Percentiles rank a stretch among this genome's conserved stretches.
phyloP scores from a whole-genome alignment of 2,888 invertebrate genomes.

The Cepaea hortensis region DNA sequence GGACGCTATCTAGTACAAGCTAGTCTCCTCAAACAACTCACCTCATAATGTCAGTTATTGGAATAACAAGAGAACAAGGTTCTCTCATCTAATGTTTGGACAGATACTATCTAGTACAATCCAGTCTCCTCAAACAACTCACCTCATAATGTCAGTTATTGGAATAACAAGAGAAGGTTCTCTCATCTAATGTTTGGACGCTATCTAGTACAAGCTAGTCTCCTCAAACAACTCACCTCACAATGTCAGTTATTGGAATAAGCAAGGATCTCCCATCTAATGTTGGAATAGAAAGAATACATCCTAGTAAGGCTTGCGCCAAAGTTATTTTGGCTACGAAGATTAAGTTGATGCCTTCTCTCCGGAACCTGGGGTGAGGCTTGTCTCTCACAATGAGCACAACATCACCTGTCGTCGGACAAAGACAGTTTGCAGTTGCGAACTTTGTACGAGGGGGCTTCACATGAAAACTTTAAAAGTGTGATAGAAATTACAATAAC shows the following conservation, averaged over 20 bases:
- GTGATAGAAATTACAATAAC: no score
- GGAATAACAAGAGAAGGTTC: constrained; percentile 76
- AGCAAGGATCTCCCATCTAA: constrained; percentile 75
- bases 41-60: constrained; percentile 72
- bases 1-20: no score
- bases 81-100: no score
- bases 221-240: constrained; percentile 69
- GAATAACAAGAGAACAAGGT: no score
- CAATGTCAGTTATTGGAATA: constrained; percentile 76
- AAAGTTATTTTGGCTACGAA: constrained; percentile 75
- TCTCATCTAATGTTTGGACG: constrained; percentile 76
- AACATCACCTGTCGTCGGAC: constrained; percentile 73
- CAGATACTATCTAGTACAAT: no score
- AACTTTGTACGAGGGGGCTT: background rate
- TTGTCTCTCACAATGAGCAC: constrained; percentile 77
- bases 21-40: constrained; percentile 57
- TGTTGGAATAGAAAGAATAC: constrained; percentile 74
- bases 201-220: constrained; percentile 51
- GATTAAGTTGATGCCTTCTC: constrained; percentile 74
- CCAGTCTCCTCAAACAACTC: constrained; percentile 51
- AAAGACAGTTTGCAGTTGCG: background rate
- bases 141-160: constrained; percentile 77
- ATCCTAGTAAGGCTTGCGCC: constrained; percentile 75
- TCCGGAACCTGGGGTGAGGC: constrained; percentile 73
- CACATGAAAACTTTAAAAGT: no score